Base-by-base conservation (phyloP, 2,888 invertebrate species). In the Invenusta paracnida region DNA sequence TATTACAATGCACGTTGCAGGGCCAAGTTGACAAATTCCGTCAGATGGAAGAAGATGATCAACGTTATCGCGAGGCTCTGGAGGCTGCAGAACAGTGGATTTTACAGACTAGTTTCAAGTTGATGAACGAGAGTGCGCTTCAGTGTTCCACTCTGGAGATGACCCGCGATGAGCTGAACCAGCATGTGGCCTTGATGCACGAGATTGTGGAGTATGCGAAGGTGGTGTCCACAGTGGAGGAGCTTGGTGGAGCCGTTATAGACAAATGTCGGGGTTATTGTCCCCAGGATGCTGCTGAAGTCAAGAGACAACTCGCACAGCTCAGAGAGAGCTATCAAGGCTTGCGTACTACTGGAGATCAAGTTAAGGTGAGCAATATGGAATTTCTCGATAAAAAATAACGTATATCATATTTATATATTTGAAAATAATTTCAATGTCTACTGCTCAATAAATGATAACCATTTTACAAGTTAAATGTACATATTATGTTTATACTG, bases 81-180 rank as follows among this genome's bases (percentile, higher is more conserved):
- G 97, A 97, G 92, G 96, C 97, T 89, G 95, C 95, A 0, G 97
- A 97, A 91, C 97, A 96, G 91, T 97, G 97, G 97, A 92, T 97
- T 82, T 92, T 97, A 29, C 96, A 97, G 92, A 95, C 96, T 84
- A 96, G 96, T 0, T 96, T 97, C 94, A 95, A 96, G 90, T 93
- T 97, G 0, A 97, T 97, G 96, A 95, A 73, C 2, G 96, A 97
- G 90, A 97, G 97, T 91, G 96, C 96, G 0, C 92, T 97, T 27
- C 96, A 96, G 90, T 96, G 97, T 87, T 95, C 95, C 0, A 96
- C 95, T 89, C 94, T 95, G 86, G 95, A 96, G 88, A 96, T 97
- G 91, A 96, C 96, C 0, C 94, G 95, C 89, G 95, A 96, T 88
- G 96, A 97, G 91, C 93, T 97, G 67, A 94, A 94, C n/a, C 95